Base-by-base conservation (phyloP, 1,140 invertebrate species). In the Macrocentrus cingulum region DNA sequence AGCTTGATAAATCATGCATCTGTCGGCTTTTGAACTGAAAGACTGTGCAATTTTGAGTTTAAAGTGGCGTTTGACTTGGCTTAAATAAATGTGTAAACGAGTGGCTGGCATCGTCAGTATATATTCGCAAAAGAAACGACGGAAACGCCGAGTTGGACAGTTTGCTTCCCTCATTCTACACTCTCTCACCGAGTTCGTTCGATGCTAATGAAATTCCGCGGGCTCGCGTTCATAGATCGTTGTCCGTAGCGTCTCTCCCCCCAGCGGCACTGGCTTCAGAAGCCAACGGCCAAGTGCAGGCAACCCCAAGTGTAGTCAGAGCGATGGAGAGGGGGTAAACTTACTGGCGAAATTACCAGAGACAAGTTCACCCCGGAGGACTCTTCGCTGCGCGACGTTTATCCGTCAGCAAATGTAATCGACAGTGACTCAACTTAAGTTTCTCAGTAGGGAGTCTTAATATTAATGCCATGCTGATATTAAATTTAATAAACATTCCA, bases 191-290 rank as follows among this genome's bases (percentile, higher is more conserved):
- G 59, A 59, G 69, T 63, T 69, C 51, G 68, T 66, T 69, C 66
- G 66, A 71, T 71, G 67, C 65, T 70, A 71, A 71, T 71, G 69
- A 71, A 71, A 71, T 71, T 71, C 69, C 69, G 62, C 51, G 59
- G 55, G 45, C 49, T 53, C 44, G 49, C 56, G 61, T 58, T 59
- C 56, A 56, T 56, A 62, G 56, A 57, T 58, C 50, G 55, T 64
- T 58, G 59, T 58, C 50, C 51, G 8, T 25, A 13, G 34, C 15
- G 39, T 55, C 53, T 59, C 19, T n/a, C 41, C 42, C 45, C 48
- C 51, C 39, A 19, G 2, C 41, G 29, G 6, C 11, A 34, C 29
- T 34, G 11, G 11, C 6, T 11, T 34, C 6, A 34, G 11, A 34
- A 11, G 29, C 6, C 6, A 34, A 6, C 11, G 11, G 11, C 6